Conservation (phyloP, 2,797 vertebrate genomes). For the Microhierax caerulescens region DNA sequence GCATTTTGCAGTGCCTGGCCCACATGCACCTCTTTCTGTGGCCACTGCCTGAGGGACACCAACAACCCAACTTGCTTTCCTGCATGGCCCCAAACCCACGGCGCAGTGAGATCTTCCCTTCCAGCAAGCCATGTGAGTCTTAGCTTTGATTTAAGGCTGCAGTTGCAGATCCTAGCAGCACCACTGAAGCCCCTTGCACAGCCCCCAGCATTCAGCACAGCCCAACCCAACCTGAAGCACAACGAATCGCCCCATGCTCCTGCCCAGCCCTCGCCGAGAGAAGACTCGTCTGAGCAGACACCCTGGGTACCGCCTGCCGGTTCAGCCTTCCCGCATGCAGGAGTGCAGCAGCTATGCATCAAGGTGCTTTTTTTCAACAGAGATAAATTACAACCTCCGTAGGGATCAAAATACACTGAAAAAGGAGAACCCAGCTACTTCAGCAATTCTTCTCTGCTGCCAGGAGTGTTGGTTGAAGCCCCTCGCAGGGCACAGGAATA, state of each 20-base stretch:
- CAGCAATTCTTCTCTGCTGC: background rate
- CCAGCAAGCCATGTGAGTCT: background rate
- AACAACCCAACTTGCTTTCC: background rate
- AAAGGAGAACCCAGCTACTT: background rate
- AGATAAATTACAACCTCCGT: background rate
- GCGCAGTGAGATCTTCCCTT: background rate
- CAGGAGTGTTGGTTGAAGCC: background rate
- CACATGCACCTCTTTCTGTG: accelerated
- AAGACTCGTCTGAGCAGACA: background rate
- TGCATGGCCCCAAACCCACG: background rate
- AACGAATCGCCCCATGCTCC: accelerated
- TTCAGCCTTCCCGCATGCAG: background rate
- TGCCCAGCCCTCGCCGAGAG: background rate
- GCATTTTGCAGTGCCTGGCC: background rate
- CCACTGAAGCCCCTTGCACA: background rate
- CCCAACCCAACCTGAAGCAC: background rate
- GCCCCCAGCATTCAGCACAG: background rate
- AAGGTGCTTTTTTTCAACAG: background rate
- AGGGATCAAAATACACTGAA: background rate
- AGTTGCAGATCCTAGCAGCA: background rate
- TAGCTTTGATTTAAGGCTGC: background rate
- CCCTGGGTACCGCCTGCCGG: background rate
- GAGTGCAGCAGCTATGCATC: background rate
- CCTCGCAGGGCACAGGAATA: background rate
- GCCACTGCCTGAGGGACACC: background rate